Percentiles rank a stretch among this genome's conserved stretches.
phyloP scores from a whole-genome alignment of 2,113 vertebrate species.

The Atrichornis clamosus region DNA sequence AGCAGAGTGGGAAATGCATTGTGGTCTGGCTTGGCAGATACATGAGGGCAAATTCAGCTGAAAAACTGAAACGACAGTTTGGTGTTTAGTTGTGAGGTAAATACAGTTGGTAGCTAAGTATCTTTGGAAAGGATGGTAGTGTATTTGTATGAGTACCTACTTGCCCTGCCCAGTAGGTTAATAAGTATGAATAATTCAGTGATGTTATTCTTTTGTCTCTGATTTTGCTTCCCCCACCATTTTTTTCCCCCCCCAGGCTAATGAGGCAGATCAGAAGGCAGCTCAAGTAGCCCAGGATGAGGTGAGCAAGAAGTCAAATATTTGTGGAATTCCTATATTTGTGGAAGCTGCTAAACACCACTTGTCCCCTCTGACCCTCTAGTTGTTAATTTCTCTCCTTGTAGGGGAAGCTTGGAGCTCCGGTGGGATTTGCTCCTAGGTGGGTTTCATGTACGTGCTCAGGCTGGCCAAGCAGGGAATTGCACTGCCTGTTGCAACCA shows the following conservation, averaged over 20 bases:
- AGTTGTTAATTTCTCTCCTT: background rate
- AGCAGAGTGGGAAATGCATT: background rate
- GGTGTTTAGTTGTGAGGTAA: background rate
- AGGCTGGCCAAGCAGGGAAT: background rate
- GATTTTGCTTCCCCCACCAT: background rate
- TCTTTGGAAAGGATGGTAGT: background rate
- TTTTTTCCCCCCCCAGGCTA: constrained; percentile 46
- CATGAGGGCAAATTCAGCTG: background rate
- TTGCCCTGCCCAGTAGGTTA: background rate
- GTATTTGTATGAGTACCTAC: background rate
- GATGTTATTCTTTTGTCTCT: background rate
- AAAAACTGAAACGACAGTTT: background rate
- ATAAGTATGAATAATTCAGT: background rate
- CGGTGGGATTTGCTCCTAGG: background rate
- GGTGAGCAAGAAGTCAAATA: constrained; percentile 68
- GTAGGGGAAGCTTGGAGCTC: background rate
- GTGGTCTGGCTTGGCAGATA: background rate
- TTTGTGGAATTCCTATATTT: background rate
- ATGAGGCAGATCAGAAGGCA: constrained; percentile 71
- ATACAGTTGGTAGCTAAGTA: background rate
- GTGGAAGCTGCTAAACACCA: background rate
- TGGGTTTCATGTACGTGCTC: background rate
- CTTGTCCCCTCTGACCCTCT: background rate
- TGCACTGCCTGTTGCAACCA: background rate
- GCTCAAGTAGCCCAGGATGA: constrained; percentile 90